A percentile compares a stretch with the other conserved stretches of the same genome.
Conservation (phyloP, 1,140 invertebrate genomes). For the Heliconius eleuchia region DNA sequence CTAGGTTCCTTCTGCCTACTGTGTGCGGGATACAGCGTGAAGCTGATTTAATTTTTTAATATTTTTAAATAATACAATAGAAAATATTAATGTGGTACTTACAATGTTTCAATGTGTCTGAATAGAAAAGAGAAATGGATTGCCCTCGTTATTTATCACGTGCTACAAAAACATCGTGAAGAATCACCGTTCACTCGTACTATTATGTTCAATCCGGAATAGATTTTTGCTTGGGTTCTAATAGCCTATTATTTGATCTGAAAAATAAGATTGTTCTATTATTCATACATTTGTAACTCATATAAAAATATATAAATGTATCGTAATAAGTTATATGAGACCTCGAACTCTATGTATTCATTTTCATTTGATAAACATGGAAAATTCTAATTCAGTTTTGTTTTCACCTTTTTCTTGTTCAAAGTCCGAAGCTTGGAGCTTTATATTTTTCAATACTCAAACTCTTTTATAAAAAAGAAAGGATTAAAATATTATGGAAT, state of each 20-base stretch:
- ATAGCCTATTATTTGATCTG: neutral
- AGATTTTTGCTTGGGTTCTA: neutral
- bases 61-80: neutral
- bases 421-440: neutral
- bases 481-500: no score
- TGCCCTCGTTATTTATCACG: conserved; percentile 16
- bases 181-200: neutral
- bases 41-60: neutral
- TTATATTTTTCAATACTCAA: no score
- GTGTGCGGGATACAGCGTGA: no score
- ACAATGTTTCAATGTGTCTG: conserved; percentile 8
- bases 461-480: no score
- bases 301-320: no score
- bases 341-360: no score
- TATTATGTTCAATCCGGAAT: neutral
- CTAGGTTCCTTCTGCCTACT: no score
- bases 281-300: no score
- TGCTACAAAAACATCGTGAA: conserved; percentile 15
- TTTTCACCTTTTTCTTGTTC: neutral
- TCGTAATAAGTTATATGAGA: no score
- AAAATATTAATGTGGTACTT: conserved; percentile 4
- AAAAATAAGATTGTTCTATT: neutral
- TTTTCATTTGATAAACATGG: no score
- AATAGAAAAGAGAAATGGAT: neutral
- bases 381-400: neutral